Conservation (phyloP, 2,113 vertebrate genomes). For the Cariama cristata region DNA sequence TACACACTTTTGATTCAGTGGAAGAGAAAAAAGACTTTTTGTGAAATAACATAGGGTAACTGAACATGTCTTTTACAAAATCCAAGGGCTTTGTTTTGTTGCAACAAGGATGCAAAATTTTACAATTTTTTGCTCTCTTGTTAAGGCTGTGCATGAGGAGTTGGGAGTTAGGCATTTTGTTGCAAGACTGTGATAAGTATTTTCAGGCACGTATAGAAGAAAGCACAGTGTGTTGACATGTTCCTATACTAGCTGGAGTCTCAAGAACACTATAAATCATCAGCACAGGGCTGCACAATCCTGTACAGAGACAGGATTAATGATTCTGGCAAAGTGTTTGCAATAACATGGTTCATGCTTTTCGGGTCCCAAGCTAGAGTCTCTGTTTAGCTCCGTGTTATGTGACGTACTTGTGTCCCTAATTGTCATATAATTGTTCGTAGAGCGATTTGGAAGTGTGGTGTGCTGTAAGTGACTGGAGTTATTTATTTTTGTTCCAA, state of each 20-base stretch:
- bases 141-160: not conserved
- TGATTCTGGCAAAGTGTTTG: not conserved
- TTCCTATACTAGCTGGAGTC: not conserved
- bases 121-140: not conserved
- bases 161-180: not conserved
- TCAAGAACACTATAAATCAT: not conserved
- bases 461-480: not conserved
- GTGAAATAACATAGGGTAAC: not conserved
- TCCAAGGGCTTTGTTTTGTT: not conserved
- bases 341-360: not conserved
- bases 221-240: not conserved
- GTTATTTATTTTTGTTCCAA: constrained; percentile 8
- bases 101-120: not conserved
- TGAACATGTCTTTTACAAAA: not conserved
- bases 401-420: not conserved
- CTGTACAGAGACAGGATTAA: not conserved
- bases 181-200: not conserved
- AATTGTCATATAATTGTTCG: not conserved
- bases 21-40: not conserved
- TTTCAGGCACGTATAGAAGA: not conserved
- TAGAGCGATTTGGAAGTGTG: not conserved
- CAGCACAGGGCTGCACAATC: not conserved
- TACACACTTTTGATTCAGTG: not conserved
- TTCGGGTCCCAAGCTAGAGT: not conserved
- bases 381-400: not conserved